A percentile compares a stretch with the other conserved stretches of the same genome.
phyloP scores from a whole-genome alignment of 1,140 invertebrate genomes.

The Drosophila orosa region DNA sequence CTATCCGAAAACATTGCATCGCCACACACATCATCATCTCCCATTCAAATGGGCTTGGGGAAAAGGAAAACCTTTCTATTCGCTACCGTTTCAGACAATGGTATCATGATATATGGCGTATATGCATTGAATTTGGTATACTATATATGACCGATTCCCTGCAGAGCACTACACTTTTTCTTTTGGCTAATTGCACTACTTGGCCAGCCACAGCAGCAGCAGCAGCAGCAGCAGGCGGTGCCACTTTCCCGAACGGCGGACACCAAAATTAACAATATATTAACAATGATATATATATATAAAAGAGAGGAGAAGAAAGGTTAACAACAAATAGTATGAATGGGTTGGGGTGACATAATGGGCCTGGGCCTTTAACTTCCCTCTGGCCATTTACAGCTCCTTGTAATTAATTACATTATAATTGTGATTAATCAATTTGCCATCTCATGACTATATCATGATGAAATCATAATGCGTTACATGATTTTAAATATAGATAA shows the following conservation, averaged over 20 bases:
- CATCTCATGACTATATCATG: constrained; percentile 48
- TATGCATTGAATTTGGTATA: constrained; percentile 11
- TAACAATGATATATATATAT: background rate
- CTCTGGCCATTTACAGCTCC: constrained; percentile 15
- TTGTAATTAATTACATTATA: constrained; percentile 64
- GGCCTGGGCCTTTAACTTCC: constrained; percentile 6
- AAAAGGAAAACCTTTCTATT: constrained; percentile 53
- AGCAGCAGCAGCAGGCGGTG: constrained; percentile 62
- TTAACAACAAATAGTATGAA: constrained; percentile 55
- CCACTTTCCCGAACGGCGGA: constrained; percentile 60
- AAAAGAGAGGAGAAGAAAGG: constrained; percentile 16
- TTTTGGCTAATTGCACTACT: constrained; percentile 75
- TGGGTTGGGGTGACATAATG: constrained; percentile 66
- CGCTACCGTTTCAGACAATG: constrained; percentile 51
- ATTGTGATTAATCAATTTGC: constrained; percentile 67
- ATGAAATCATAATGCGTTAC: constrained; percentile 53
- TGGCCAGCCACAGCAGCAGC: constrained; percentile 60
- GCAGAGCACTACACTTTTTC: constrained; percentile 64
- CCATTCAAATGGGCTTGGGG: constrained; percentile 44
- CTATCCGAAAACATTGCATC: constrained; percentile 38
- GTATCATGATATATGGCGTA: constrained; percentile 12
- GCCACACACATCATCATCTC: constrained; percentile 11
- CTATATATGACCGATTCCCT: constrained; percentile 16
- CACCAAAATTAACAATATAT: constrained; percentile 26
- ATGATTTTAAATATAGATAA: constrained; percentile 56